Percentiles rank a stretch among this genome's conserved stretches.
phyloP scores from a whole-genome alignment of 1,140 invertebrate species.

The Mesaphorura yosii region DNA sequence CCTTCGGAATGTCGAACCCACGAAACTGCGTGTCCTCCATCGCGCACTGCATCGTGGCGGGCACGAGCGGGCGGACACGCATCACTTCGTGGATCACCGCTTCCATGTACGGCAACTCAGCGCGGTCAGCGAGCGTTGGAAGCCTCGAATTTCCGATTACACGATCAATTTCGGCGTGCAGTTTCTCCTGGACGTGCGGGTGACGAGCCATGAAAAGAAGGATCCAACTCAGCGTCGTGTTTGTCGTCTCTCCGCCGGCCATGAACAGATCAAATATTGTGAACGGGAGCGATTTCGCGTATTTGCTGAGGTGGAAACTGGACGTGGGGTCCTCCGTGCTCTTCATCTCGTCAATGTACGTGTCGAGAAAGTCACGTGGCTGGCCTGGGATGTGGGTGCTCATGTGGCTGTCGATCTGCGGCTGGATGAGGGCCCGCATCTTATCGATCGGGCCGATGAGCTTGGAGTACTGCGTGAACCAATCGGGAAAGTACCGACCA shows the following conservation, averaged over 20 bases:
- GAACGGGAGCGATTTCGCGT: no score
- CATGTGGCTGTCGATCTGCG: neutral
- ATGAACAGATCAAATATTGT: slow-evolving; percentile 43
- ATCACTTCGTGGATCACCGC: slow-evolving; percentile 20
- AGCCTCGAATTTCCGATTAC: slow-evolving; percentile 54
- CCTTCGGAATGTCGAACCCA: slow-evolving; percentile 35
- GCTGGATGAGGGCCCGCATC: neutral
- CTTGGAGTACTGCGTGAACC: neutral
- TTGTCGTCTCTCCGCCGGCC: slow-evolving; percentile 69
- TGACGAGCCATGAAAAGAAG: slow-evolving; percentile 62
- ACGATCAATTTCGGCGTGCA: slow-evolving; percentile 63
- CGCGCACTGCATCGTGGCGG: slow-evolving; percentile 9
- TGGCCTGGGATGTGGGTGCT: slow-evolving; percentile 2
- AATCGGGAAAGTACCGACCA: neutral
- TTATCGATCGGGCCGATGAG: neutral
- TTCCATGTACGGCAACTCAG: slow-evolving; percentile 23
- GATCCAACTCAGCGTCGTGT: slow-evolving; percentile 60
- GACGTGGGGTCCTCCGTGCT: slow-evolving; percentile 7
- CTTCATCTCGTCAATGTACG: slow-evolving; percentile 14
- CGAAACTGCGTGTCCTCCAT: slow-evolving; percentile 26
- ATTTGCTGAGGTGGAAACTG: neutral
- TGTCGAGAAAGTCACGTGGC: slow-evolving; percentile 10
- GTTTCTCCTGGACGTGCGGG: slow-evolving; percentile 61
- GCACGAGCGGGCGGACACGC: slow-evolving; percentile 12
- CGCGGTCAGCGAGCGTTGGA: slow-evolving; percentile 54